Conservation (phyloP, 2,113 vertebrate genomes). For the Eulemur rufifrons region DNA sequence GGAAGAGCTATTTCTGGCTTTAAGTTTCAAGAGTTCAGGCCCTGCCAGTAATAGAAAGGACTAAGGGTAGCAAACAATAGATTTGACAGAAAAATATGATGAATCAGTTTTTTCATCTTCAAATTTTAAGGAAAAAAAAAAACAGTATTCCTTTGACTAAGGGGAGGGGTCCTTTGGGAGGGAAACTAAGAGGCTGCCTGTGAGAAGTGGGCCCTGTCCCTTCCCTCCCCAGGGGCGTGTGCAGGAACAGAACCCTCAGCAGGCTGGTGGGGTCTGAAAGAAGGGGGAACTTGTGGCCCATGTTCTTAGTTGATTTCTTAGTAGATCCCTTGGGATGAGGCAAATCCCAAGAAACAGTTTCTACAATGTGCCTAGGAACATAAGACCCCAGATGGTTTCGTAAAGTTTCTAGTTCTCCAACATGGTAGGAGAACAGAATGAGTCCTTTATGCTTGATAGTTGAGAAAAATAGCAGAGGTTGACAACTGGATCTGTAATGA, state of each 20-base stretch:
- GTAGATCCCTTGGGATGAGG: background rate
- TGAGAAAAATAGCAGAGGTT: background rate
- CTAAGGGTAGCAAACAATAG: background rate
- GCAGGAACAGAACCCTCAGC: background rate
- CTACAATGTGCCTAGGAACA: background rate
- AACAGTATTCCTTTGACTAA: background rate
- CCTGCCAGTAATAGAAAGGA: background rate
- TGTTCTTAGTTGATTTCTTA: background rate
- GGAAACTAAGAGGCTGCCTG: background rate
- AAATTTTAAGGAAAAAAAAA: background rate
- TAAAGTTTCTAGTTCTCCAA: background rate
- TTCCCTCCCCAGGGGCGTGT: background rate
- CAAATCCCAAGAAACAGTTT: background rate
- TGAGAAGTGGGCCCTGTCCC: background rate
- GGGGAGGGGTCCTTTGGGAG: background rate
- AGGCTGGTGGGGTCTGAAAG: background rate
- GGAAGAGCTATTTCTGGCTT: background rate
- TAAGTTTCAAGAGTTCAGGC: background rate
- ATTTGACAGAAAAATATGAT: background rate
- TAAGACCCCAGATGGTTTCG: background rate
- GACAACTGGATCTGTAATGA: background rate
- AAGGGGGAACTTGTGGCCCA: background rate
- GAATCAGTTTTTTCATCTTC: background rate
- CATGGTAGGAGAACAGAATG: background rate
- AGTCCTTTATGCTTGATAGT: background rate